These are phyloP conservation scores for Saguinus midas DNA, from an alignment of 2,113 vertebrate species.

Conservation along the genomic window DNA sequence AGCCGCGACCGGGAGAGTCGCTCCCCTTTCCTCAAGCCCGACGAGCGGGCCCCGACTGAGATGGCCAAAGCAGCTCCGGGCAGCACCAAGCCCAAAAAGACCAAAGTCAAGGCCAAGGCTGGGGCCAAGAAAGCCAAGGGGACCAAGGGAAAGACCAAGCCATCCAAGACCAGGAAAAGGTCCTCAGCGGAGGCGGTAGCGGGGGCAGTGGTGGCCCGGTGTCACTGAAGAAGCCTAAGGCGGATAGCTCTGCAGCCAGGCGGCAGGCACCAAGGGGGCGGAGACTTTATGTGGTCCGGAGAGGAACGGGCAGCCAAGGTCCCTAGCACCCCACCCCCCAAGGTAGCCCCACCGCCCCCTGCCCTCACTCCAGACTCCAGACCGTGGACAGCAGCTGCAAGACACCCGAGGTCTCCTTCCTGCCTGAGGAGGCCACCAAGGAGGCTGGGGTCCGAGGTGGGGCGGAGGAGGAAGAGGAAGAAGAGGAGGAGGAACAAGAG, in stretches of 20 bases:
- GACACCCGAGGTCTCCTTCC: conserved; percentile 90
- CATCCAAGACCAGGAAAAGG: conserved; percentile 79
- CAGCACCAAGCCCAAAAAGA: conserved; percentile 66
- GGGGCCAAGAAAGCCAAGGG: conserved; percentile 73
- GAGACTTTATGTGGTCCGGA: conserved; percentile 79
- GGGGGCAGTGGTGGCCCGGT: background rate
- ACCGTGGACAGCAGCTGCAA: conserved; percentile 95
- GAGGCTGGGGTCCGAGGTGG: conserved; percentile 62
- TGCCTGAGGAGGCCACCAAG: conserved; percentile 87
- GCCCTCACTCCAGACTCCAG: conserved; percentile 94
- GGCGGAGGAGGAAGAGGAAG: conserved; percentile 74
- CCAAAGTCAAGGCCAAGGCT: conserved; percentile 73
- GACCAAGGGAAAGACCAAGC: conserved; percentile 75
- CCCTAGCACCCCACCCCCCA: conserved; percentile 76
- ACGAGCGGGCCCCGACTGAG: conserved; percentile 80
- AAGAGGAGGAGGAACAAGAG: conserved; percentile 64
- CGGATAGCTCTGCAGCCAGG: conserved; percentile 83
- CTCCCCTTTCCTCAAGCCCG: conserved; percentile 91
- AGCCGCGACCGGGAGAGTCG: conserved; percentile 94
- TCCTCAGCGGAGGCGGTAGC: conserved; percentile 56
- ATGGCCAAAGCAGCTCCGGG: conserved; percentile 72
- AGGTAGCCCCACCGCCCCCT: conserved; percentile 77
- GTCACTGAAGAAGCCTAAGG: conserved; percentile 82
- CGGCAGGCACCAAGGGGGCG: conserved; percentile 56
- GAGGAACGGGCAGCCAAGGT: conserved; percentile 83